Percentiles rank a stretch among this genome's conserved stretches.
Evolutionary conservation across 2,797 vertebrate genomes (phyloP).

Genomic region (Podarcis lilfordi): DNA sequence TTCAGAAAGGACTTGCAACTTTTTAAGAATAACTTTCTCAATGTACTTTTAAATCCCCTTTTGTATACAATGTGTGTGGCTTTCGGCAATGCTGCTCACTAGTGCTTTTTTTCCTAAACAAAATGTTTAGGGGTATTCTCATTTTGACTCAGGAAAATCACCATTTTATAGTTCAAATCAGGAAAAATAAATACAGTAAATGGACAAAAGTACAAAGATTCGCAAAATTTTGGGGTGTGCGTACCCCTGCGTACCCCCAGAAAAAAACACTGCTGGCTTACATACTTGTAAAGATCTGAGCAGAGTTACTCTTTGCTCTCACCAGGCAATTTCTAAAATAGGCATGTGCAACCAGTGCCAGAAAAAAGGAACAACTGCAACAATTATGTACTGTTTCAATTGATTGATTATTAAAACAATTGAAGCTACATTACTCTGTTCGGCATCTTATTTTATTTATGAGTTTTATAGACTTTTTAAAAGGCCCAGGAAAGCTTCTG

Average conservation of each 20-base stretch:
- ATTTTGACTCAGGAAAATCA: too few relatives aligned
- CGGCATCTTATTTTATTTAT: slow-evolving; percentile 66
- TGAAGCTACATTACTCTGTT: slow-evolving; percentile 50
- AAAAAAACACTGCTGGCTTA: too few relatives aligned
- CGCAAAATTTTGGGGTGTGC: too few relatives aligned
- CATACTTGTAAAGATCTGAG: slow-evolving; percentile 37
- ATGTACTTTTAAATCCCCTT: slow-evolving; percentile 52
- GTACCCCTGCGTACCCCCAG: too few relatives aligned
- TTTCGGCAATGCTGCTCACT: slow-evolving; percentile 41
- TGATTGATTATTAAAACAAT: slow-evolving; percentile 52
- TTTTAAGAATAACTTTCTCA: not conserved
- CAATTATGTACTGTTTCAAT: slow-evolving; percentile 45
- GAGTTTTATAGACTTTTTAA: slow-evolving; percentile 40
- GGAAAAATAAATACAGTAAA: too few relatives aligned
- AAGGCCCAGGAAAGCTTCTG: slow-evolving; percentile 5
- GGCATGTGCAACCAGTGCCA: slow-evolving; percentile 48
- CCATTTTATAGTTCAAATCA: too few relatives aligned
- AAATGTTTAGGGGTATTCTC: too few relatives aligned
- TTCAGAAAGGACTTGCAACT: slow-evolving; percentile 35
- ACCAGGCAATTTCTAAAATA: slow-evolving; percentile 68
- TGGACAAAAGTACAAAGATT: too few relatives aligned
- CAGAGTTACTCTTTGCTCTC: slow-evolving; percentile 51
- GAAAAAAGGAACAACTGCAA: slow-evolving; percentile 36
- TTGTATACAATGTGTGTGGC: slow-evolving; percentile 33
- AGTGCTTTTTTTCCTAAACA: too few relatives aligned